Conservation (phyloP, 2,888 invertebrate genomes). For the Epinotia bilunana region DNA sequence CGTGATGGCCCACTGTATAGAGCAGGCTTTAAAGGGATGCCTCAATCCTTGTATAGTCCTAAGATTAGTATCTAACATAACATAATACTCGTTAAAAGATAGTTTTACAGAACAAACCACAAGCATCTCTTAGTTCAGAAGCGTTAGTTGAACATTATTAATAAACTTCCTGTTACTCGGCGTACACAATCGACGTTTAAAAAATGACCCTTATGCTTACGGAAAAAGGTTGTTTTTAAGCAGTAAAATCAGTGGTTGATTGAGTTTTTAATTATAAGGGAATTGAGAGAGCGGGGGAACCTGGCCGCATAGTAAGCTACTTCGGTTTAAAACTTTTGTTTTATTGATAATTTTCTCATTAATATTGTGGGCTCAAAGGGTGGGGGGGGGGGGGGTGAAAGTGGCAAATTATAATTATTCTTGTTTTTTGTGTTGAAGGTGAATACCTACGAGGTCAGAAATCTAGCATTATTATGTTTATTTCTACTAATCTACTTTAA, state of each 20-base stretch:
- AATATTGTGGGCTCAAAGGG: not conserved
- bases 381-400: too few species aligned
- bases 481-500: too few species aligned
- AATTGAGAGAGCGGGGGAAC: not conserved
- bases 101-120: constrained; percentile 1
- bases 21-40: too few species aligned
- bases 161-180: constrained; percentile 31
- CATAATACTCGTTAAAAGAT: not conserved
- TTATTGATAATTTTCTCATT: not conserved
- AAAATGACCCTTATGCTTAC: not conserved
- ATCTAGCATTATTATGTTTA: too few species aligned
- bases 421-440: not conserved
- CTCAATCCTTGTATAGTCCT: too few species aligned
- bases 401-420: not conserved
- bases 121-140: constrained; percentile 26
- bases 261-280: constrained; percentile 15
- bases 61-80: not conserved
- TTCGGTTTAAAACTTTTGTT: constrained; percentile 4
- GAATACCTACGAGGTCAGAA: too few species aligned
- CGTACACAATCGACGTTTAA: not conserved
- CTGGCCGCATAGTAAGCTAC: not conserved
- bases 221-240: not conserved
- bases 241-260: not conserved
- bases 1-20: too few species aligned
- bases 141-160: constrained; percentile 33